phyloP scores from a whole-genome alignment of 2,113 vertebrate genomes.

The Centropus bengalensis region DNA sequence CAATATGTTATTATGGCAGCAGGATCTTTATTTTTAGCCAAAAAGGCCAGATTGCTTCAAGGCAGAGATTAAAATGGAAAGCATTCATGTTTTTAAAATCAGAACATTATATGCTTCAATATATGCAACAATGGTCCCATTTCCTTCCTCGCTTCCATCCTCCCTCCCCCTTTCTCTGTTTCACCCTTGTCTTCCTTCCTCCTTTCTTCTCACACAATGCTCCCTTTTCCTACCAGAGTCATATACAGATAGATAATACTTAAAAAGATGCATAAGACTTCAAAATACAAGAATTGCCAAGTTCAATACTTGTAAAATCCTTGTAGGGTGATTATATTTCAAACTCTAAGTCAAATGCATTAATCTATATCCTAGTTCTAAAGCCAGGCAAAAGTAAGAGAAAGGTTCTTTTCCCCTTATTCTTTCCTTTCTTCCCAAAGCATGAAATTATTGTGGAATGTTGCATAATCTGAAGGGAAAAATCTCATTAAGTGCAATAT shows the following conservation, averaged over 20 bases:
- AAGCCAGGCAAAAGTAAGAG: not conserved
- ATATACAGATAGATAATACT: not conserved
- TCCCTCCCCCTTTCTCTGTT: not conserved
- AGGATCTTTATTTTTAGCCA: constrained; percentile 59
- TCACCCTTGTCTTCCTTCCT: not conserved
- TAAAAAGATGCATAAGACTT: not conserved
- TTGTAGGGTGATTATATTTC: not conserved
- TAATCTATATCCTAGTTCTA: not conserved
- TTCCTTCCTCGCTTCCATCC: not conserved
- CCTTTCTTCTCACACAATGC: not conserved
- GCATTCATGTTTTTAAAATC: constrained; percentile 21
- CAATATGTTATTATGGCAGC: constrained; percentile 61
- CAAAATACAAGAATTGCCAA: not conserved
- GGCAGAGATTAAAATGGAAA: constrained; percentile 4
- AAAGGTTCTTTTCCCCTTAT: not conserved
- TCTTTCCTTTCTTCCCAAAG: not conserved
- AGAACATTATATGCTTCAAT: constrained; percentile 8
- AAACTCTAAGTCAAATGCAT: not conserved
- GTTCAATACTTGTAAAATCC: not conserved
- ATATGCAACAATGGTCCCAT: not conserved
- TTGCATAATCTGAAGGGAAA: not conserved
- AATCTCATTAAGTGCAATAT: not conserved
- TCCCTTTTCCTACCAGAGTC: not conserved
- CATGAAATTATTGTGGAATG: constrained; percentile 24
- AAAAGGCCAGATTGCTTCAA: constrained; percentile 57